phyloP scores from a whole-genome alignment of 2,888 invertebrate species.

The Megaustenia siamemsis region DNA sequence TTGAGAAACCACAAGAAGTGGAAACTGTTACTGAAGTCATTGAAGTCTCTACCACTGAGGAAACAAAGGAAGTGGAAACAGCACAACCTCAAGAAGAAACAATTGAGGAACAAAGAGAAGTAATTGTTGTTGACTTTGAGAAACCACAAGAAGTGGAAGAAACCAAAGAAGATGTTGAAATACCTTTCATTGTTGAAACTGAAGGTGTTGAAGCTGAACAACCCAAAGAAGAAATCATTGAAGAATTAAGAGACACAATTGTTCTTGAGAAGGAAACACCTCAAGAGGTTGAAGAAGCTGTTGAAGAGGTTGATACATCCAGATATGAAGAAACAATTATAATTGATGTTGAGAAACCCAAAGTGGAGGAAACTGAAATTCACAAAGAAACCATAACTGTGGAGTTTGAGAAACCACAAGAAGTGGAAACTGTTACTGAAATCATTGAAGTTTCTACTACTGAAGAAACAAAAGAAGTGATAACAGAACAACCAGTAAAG shows the following conservation, averaged over 20 bases:
- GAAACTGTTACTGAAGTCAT: conserved; percentile 54
- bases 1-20: conserved; percentile 56
- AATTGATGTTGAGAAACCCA: conserved; percentile 51
- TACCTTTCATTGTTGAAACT: conserved; percentile 51
- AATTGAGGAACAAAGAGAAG: conserved; percentile 12
- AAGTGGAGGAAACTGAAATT: conserved; percentile 52
- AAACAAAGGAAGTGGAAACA: conserved; percentile 46
- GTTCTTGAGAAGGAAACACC: conserved; percentile 53
- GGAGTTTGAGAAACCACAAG: conserved; percentile 61
- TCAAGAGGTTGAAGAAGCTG: conserved; percentile 51
- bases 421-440: conserved; percentile 56
- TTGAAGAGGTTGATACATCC: conserved; percentile 53
- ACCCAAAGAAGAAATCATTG: conserved; percentile 53
- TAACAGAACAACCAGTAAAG: conserved; percentile 46
- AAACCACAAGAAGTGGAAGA: conserved; percentile 51
- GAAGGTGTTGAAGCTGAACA: conserved; percentile 52
- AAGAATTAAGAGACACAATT: conserved; percentile 52
- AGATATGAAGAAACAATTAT: conserved; percentile 56
- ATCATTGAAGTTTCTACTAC: conserved; percentile 16
- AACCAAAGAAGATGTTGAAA: conserved; percentile 55
- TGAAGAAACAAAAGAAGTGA: conserved; percentile 49
- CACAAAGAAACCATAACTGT: conserved; percentile 51
- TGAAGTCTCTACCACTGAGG: conserved; percentile 35
- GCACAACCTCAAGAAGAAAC: conserved; percentile 42
- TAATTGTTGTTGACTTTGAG: conserved; percentile 47